Evolutionary conservation across 2,797 vertebrate genomes (phyloP).

Genomic region (Poecilia gillii): DNA sequence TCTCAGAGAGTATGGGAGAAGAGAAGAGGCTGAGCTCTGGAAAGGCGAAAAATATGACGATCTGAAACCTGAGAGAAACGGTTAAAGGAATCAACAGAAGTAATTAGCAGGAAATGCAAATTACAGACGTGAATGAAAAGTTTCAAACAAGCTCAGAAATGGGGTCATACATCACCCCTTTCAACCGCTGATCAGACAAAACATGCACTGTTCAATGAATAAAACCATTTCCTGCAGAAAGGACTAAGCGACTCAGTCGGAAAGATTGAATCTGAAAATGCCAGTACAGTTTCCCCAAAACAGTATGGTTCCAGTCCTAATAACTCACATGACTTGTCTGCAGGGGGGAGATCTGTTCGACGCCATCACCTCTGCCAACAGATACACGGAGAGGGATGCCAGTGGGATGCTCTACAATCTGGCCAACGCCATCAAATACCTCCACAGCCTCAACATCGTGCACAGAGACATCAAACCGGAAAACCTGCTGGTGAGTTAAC

Average conservation of each 20-base stretch:
- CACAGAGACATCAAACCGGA: conserved; percentile 99
- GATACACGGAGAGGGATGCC: conserved; percentile 95
- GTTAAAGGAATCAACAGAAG: conserved; percentile 9
- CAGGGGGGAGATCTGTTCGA: conserved; percentile 98
- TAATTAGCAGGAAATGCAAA: conserved; percentile 25
- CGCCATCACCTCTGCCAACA: conserved; percentile 97
- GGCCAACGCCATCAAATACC: conserved; percentile 96
- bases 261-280: neutral
- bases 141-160: conserved; percentile 30
- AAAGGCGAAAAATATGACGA: conserved; percentile 19
- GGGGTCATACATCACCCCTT: conserved; percentile 31
- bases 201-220: neutral
- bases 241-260: no score
- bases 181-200: conserved; percentile 29
- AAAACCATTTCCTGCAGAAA: neutral
- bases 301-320: conserved; percentile 22
- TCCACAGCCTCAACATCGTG: conserved; percentile 97
- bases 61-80: conserved; percentile 10
- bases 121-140: conserved; percentile 4
- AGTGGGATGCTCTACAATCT: conserved; percentile 98
- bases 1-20: conserved; percentile 12
- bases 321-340: conserved; percentile 18
- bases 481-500: conserved; percentile 91
- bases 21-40: neutral
- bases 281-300: conserved; percentile 2